Base-by-base conservation (phyloP, 37 sponge, comb jelly and placozoan species). In the Sycon ciliatum region DNA sequence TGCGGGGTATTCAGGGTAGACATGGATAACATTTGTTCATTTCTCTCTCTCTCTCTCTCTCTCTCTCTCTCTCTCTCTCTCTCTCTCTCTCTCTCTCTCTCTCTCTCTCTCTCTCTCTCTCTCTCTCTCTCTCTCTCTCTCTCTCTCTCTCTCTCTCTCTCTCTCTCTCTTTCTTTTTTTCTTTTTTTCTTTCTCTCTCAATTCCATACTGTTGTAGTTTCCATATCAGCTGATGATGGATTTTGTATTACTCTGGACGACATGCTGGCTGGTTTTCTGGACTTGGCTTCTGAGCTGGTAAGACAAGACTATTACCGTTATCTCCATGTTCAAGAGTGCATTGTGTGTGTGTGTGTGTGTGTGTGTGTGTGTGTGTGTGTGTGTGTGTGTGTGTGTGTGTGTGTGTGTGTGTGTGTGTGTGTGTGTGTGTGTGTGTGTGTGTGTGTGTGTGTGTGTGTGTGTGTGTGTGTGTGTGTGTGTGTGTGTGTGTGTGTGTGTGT, bases 171-270 rank as follows among this genome's bases (percentile, higher is more conserved):
- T n/a, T n/a, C n/a, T n/a, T n/a, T n/a, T n/a, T n/a, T n/a, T n/a
- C n/a, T n/a, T n/a, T n/a, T n/a, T n/a, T n/a, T n/a, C n/a, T n/a
- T n/a, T n/a, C n/a, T n/a, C n/a, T n/a, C n/a, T n/a, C n/a, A n/a
- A n/a, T n/a, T n/a, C n/a, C n/a, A 42, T 42, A 13, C 9, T 42
- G 65, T 54, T 9, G 42, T 52, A 60, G 63, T 60, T 60, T 22
- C 9, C 9, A 24, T 60, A 11, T 9, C 24, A 24, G 68, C 36
- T 55, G n/a, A 76, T 18, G 76, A 78, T 1, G 86, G 80, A 9
- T 81, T 89, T 26, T 82, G 81, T 33, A 57, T 89, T 39, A 77
- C 78, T 30, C 57, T 89, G 56, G 90, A 89, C 3, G 85, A 89
- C 71, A 85, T 66, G 34, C 74, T 89, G 22, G 36, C 75, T 16